A percentile compares a stretch with the other conserved stretches of the same genome.
Conservation (phyloP, 2,888 invertebrate species). For the Metallyticus violacea region DNA sequence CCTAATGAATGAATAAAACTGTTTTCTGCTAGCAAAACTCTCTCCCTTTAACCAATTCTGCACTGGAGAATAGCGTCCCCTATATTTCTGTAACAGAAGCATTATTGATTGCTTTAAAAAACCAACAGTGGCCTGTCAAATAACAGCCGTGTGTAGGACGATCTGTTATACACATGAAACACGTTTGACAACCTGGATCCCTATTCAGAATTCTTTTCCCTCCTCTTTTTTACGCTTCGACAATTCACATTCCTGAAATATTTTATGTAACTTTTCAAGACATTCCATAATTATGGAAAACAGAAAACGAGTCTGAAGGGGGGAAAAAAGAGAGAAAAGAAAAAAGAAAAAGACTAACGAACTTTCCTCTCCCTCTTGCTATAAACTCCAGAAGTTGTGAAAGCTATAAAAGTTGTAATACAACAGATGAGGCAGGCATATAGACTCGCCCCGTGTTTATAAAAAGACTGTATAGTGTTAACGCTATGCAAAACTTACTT, state of each 20-base stretch:
- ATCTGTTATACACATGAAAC: neutral
- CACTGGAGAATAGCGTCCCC: no score
- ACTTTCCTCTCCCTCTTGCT: neutral
- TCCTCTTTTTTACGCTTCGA: neutral
- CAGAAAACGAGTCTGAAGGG: neutral
- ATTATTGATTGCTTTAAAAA: neutral
- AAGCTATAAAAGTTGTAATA: neutral
- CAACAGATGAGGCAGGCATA: neutral
- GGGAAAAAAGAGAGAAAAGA: no score
- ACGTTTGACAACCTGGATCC: neutral
- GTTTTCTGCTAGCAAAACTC: no score
- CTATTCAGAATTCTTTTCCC: neutral
- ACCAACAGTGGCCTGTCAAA: neutral
- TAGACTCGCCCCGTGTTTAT: neutral
- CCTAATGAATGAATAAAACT: no score
- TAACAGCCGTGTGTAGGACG: neutral
- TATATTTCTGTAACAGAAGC: no score
- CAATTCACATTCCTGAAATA: neutral
- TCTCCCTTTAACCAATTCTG: no score
- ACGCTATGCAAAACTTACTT: no score
- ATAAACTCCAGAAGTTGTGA: neutral
- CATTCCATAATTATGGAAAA: neutral
- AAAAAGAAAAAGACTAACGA: neutral
- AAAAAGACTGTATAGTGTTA: neutral
- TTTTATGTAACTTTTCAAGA: neutral